Percentiles rank a stretch among this genome's conserved stretches.
Evolutionary conservation across 2,797 vertebrate species (phyloP).

Genomic region (Melanotaenia parkinsoni): DNA sequence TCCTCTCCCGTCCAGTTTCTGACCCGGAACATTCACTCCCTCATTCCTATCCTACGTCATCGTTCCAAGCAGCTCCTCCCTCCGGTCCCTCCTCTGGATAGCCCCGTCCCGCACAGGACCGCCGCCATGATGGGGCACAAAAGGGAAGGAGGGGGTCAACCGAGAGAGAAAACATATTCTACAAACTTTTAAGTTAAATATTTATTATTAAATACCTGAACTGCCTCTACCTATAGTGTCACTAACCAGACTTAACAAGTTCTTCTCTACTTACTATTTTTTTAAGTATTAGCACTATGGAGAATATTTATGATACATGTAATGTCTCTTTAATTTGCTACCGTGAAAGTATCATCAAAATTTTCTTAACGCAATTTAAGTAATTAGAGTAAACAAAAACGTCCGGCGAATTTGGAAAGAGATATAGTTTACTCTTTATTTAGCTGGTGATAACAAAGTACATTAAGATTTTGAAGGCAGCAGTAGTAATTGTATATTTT

Average conservation of each 20-base stretch:
- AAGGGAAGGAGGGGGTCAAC: background rate
- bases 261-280: background rate
- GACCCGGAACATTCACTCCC: slow-evolving; percentile 88
- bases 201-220: background rate
- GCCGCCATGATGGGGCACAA: slow-evolving; percentile 58
- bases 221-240: background rate
- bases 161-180: background rate
- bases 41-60: slow-evolving; percentile 87
- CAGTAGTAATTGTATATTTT: background rate
- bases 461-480: too few species aligned
- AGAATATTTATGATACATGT: background rate
- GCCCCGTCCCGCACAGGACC: slow-evolving; percentile 62
- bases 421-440: background rate
- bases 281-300: background rate
- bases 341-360: background rate
- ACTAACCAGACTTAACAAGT: background rate
- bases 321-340: background rate
- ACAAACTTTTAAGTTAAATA: background rate
- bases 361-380: background rate
- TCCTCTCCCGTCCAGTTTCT: slow-evolving; percentile 84
- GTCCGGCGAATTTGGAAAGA: background rate
- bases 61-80: slow-evolving; percentile 77
- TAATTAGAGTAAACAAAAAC: background rate
- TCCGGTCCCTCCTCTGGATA: slow-evolving; percentile 53
- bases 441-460: background rate